These are phyloP conservation scores for Melanocharis versteri DNA, from an alignment of 2,113 vertebrate species.

Conservation along the genomic window DNA sequence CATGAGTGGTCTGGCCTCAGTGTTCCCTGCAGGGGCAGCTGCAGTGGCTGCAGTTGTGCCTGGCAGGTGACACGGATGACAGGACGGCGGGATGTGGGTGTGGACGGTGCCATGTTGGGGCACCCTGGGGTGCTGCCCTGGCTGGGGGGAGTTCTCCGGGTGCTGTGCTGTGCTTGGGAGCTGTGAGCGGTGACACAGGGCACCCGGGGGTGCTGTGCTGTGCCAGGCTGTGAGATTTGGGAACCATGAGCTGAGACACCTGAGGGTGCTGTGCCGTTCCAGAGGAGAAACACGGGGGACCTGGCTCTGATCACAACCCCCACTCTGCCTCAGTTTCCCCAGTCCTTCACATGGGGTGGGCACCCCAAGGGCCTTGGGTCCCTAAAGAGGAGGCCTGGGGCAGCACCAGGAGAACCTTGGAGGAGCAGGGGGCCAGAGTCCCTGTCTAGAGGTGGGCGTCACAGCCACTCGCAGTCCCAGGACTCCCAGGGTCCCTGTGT, in stretches of 20 bases:
- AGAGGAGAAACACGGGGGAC: not conserved
- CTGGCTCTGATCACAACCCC: not conserved
- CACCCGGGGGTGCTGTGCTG: not conserved
- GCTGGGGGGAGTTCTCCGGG: too few species aligned
- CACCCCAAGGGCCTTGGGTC: not conserved
- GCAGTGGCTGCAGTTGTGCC: not conserved
- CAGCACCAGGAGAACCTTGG: rapidly evolving
- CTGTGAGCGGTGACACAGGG: not conserved
- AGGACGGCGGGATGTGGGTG: not conserved
- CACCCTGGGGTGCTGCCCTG: not conserved
- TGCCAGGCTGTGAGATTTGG: not conserved
- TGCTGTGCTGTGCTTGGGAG: not conserved
- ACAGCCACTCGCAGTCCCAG: rapidly evolving
- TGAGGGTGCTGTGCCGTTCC: not conserved
- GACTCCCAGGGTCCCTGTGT: not conserved
- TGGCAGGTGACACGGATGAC: rapidly evolving
- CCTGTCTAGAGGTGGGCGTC: not conserved
- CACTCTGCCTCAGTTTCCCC: not conserved
- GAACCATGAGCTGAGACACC: not conserved
- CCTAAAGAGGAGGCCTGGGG: not conserved
- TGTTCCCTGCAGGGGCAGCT: not conserved
- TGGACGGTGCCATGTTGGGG: not conserved
- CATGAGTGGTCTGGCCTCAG: not conserved
- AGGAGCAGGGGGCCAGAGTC: not conserved
- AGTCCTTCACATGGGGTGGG: not conserved